phyloP scores from a whole-genome alignment of 2,888 invertebrate species.

The Galerucella pusilla region DNA sequence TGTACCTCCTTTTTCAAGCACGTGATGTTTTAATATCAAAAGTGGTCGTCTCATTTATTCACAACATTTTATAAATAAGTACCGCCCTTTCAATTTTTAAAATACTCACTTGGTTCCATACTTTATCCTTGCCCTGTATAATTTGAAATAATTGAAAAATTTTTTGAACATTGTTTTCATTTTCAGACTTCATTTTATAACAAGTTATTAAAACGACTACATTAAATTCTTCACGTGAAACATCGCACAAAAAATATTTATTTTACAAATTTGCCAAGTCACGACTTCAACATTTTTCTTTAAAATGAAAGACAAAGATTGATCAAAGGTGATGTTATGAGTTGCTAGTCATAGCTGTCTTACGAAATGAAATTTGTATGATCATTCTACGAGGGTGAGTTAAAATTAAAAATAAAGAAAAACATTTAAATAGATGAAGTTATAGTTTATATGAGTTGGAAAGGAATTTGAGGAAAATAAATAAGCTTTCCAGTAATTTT shows the following conservation, averaged over 20 bases:
- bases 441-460: too few relatives aligned
- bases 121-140: too few relatives aligned
- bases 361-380: background rate
- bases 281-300: background rate
- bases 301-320: too few relatives aligned
- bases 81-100: too few relatives aligned
- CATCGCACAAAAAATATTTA: background rate
- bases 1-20: too few relatives aligned
- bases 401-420: background rate
- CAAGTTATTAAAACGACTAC: background rate
- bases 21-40: too few relatives aligned
- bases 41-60: too few relatives aligned
- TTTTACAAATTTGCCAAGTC: background rate
- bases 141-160: too few relatives aligned
- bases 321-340: background rate
- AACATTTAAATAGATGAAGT: background rate
- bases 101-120: too few relatives aligned
- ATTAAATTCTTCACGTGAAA: background rate
- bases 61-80: too few relatives aligned
- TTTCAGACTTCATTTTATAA: background rate
- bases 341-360: background rate
- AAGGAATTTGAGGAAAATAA: too few relatives aligned
- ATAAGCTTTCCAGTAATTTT: too few relatives aligned
- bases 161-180: background rate
- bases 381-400: background rate